Evolutionary conservation across 2,888 invertebrate species (phyloP).

Genomic region (Drosophila nigricruria): DNA sequence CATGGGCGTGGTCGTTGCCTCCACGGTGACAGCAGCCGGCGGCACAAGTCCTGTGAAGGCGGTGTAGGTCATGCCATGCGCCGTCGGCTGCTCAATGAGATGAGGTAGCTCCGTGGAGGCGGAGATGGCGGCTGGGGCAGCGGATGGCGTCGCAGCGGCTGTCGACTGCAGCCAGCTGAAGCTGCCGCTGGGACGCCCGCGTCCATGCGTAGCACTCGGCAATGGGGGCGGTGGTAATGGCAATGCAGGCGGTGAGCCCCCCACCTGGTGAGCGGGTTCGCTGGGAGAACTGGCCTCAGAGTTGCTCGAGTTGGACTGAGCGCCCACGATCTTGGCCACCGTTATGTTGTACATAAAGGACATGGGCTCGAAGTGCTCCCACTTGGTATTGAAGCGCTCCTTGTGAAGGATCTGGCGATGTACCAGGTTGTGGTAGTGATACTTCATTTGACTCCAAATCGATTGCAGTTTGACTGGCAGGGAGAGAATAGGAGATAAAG

Average conservation of each 20-base stretch:
- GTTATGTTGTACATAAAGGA: conserved; percentile 84
- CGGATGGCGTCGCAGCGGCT: conserved; percentile 23
- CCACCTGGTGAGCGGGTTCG: conserved; percentile 17
- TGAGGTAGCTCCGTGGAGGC: conserved; percentile 54
- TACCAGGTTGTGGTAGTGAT: conserved; percentile 82
- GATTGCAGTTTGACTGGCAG: conserved; percentile 80
- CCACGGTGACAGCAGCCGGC: conserved; percentile 80
- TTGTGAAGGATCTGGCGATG: conserved; percentile 83
- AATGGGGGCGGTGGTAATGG: conserved; percentile 54
- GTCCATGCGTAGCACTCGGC: conserved; percentile 74
- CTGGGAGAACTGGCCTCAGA: conserved; percentile 18
- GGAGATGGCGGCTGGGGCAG: conserved; percentile 14
- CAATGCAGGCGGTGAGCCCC: conserved; percentile 24
- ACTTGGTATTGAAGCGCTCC: conserved; percentile 83
- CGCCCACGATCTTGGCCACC: conserved; percentile 82
- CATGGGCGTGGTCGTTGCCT: conserved; percentile 74
- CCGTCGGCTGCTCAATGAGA: conserved; percentile 46
- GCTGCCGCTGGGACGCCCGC: conserved; percentile 82
- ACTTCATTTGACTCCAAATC: conserved; percentile 84
- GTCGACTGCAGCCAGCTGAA: conserved; percentile 79
- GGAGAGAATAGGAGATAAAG: neutral
- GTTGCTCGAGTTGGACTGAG: conserved; percentile 51
- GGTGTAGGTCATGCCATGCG: conserved; percentile 60
- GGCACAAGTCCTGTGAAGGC: conserved; percentile 83
- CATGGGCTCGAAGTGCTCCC: conserved; percentile 84